These are phyloP conservation scores for Sebastes cheni DNA, from an alignment of 2,797 vertebrate species.

Conservation along the genomic window DNA sequence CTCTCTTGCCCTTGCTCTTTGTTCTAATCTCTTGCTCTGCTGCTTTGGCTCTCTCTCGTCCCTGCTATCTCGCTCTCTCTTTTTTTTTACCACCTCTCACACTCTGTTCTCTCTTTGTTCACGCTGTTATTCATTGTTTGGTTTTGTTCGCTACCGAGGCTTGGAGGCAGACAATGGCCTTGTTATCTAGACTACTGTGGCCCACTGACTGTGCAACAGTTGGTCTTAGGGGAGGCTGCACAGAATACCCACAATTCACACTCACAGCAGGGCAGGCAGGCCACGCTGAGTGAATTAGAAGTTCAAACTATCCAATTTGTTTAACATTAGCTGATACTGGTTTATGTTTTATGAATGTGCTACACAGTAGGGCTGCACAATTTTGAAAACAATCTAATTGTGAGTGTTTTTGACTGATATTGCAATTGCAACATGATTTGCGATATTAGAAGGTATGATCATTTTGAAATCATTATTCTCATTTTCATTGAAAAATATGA, in stretches of 20 bases:
- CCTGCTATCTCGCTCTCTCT: constrained; percentile 1
- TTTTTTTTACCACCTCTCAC: constrained; percentile 42
- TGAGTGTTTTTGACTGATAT: too few species aligned
- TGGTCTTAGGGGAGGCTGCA: constrained; percentile 42
- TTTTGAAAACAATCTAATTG: too few species aligned
- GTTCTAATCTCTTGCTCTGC: constrained; percentile 33
- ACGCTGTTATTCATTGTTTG: constrained; percentile 71
- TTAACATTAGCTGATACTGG: not conserved
- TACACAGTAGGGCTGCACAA: not conserved
- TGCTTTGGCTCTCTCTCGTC: constrained; percentile 42
- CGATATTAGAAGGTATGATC: too few species aligned
- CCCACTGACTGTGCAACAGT: constrained; percentile 66
- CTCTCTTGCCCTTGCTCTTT: constrained; percentile 25
- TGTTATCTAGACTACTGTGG: constrained; percentile 63
- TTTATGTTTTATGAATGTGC: constrained; percentile 2
- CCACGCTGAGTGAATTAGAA: constrained; percentile 6
- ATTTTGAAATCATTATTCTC: too few species aligned
- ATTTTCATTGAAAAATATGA: too few species aligned
- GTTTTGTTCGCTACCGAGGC: constrained; percentile 59
- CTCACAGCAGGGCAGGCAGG: constrained; percentile 31
- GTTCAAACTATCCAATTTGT: constrained; percentile 21
- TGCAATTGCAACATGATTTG: too few species aligned
- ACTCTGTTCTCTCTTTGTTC: constrained; percentile 65
- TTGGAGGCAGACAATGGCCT: constrained; percentile 66
- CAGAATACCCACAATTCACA: constrained; percentile 42